Evolutionary conservation across 1,140 invertebrate species (phyloP), one percentile per base, ranked within the genome.

Genomic region (Pseudobourletiella spinata): DNA sequence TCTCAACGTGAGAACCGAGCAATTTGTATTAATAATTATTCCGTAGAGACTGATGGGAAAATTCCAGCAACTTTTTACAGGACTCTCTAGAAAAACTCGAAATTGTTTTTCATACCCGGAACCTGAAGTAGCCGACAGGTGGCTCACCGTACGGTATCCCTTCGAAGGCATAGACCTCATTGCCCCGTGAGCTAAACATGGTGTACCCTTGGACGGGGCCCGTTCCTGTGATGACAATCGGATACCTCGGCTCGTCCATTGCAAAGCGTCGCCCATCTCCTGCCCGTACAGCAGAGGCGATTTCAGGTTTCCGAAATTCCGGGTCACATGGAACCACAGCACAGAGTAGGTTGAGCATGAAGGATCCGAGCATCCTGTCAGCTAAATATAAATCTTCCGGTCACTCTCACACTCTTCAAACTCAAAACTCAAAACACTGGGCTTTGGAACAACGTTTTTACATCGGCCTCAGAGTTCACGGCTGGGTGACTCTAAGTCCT

Each of bases 251-350:
- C 16, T 59, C 25, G 2, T 2, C 43, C 3, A 28, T 4, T 22
- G 8, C 39, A 3, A 22, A 26, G n/a, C 11, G 44, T 44, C 14
- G 11, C 30, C 43, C 46, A 25, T 28, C 39, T n/a, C 15, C 16
- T 2, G 14, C 43, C 55, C 3, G 3, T 39, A 30, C 6, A 1
- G 22, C 1, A 44, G 18, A 1, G 1, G 2, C 25, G 22, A 59
- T 61, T 30, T 61, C 56, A 11, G 64, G 59, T 30, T 24, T 18
- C 2, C 28, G 25, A 48, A 39, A 62, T 18, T 57, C 1, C n/a
- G 50, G 39, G 28, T 66, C 64, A 48, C 64, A 66, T 14, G 59
- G 55, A 1, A 61, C 55, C 6, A 66, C 35, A 3, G 61, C 64
- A 59, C 64, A 66, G 0, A 62, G 22, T 11, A 66, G 25, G 46